These are phyloP conservation scores for Ametastegia equiseti DNA, from an alignment of 2,888 invertebrate genomes.

Conservation along the genomic window DNA sequence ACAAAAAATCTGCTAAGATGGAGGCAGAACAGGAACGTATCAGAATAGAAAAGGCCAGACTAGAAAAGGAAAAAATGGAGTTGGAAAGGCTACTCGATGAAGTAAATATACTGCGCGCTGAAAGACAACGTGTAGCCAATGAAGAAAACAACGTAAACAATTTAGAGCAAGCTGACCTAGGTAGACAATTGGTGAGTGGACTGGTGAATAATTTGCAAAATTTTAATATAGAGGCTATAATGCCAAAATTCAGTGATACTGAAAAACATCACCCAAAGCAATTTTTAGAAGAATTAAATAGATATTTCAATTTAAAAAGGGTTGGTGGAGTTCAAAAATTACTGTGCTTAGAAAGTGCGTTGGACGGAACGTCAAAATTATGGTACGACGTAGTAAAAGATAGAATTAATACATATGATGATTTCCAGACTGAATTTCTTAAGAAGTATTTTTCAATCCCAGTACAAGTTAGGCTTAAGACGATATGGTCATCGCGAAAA, in stretches of 20 bases:
- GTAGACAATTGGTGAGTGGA: background rate
- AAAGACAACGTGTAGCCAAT: background rate
- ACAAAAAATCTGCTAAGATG: background rate
- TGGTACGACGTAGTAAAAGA: slow-evolving; percentile 47
- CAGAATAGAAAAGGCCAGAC: background rate
- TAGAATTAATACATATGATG: background rate
- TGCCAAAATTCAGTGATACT: background rate
- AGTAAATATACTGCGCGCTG: background rate
- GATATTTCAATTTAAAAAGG: slow-evolving; percentile 28
- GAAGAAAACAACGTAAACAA: background rate
- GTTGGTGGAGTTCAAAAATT: slow-evolving; percentile 11
- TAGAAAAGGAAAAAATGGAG: background rate
- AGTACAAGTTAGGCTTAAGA: slow-evolving; percentile 34
- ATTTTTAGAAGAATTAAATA: slow-evolving; percentile 20
- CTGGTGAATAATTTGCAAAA: slow-evolving; percentile 12
- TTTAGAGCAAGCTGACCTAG: background rate
- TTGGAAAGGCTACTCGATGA: background rate
- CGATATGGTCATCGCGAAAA: slow-evolving; percentile 40
- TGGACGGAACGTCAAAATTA: slow-evolving; percentile 41
- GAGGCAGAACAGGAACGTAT: background rate
- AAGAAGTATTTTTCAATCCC: slow-evolving; percentile 50
- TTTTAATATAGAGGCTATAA: background rate
- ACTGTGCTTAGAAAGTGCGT: slow-evolving; percentile 28
- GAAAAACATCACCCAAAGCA: background rate
- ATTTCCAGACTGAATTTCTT: slow-evolving; percentile 40